Conservation (phyloP, 2,888 invertebrate species). For the Epinotia demarniana region DNA sequence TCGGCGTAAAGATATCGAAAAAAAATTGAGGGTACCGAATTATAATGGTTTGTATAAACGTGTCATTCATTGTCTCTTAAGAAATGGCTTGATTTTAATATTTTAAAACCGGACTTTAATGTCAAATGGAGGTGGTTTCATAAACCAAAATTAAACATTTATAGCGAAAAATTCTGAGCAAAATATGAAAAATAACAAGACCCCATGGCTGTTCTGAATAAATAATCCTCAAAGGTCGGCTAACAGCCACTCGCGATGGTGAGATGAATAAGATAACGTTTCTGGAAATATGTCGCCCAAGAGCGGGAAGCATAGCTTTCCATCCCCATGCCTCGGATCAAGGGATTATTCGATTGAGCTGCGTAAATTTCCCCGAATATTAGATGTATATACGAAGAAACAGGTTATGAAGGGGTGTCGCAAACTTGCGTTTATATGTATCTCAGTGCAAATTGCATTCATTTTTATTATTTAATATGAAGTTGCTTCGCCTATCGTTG, state of each 20-base stretch:
- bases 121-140: neutral
- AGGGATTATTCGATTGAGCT: constrained; percentile 55
- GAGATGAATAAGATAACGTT: constrained; percentile 35
- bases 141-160: constrained; percentile 11
- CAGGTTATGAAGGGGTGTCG: neutral
- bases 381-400: constrained; percentile 1
- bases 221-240: constrained; percentile 35
- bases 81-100: too few species aligned
- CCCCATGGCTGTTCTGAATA: constrained; percentile 33
- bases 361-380: constrained; percentile 38
- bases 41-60: too few species aligned
- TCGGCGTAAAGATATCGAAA: neutral
- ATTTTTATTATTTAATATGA: too few species aligned
- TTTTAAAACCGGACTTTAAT: neutral
- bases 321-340: constrained; percentile 54
- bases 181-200: constrained; percentile 27
- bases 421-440: too few species aligned
- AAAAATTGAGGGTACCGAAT: too few species aligned
- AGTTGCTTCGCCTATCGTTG: too few species aligned
- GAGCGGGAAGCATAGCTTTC: constrained; percentile 54
- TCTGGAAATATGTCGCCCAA: constrained; percentile 43
- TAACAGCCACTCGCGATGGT: constrained; percentile 21
- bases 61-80: too few species aligned
- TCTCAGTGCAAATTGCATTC: too few species aligned
- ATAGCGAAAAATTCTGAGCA: neutral